Base-by-base conservation (phyloP, 2,113 vertebrate species). In the Ceuthmochares aereus region DNA sequence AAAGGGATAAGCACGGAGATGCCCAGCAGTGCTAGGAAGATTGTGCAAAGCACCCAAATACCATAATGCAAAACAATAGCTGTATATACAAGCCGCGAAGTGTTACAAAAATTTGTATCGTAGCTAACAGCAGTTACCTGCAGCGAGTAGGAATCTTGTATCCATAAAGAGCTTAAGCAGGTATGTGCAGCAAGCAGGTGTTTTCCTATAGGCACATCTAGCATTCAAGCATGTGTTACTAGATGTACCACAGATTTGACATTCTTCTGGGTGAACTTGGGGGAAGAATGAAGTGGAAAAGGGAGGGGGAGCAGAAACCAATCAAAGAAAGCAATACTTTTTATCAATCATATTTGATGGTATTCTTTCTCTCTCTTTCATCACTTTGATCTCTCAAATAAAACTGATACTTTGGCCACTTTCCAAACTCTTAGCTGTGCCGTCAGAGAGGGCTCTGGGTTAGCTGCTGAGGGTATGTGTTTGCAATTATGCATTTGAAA, bases 341-440 rank as follows among this genome's bases (percentile, higher is more conserved):
- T 96, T 97, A 97, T 97, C 97, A 97, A 97, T 97, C 97, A 97
- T 97, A 97, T 97, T 97, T 93, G 95, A 96, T 97, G 93, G 87
- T 95, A 92, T 96, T 97, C 95, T 97, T 95, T 94, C 96, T 84
- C 66, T 90, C 78, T 92, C 92, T 96, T 96, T 96, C 96, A 96
- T 91, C 92, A 89, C 97, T 97, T 97, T 97, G 97, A 97, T 97
- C 96, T 97, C 93, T 95, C 96, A 90, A 95, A 97, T 97, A 97
- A 97, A 97, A 96, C 96, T 95, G 97, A 97, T 97, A 97, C 96
- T 96, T 96, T 97, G 97, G 97, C 96, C 27, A 52, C 70, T 91
- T 97, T 97, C 97, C 97, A 96, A 67, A 90, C 92, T 83, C 78
- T 87, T 95, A 94, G 95, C 94, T 96, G 67, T 87, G 87, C 96